A percentile compares a stretch with the other conserved stretches of the same genome.
Conservation (phyloP, 1,140 invertebrate species). For the Gonatopus flavifemur region DNA sequence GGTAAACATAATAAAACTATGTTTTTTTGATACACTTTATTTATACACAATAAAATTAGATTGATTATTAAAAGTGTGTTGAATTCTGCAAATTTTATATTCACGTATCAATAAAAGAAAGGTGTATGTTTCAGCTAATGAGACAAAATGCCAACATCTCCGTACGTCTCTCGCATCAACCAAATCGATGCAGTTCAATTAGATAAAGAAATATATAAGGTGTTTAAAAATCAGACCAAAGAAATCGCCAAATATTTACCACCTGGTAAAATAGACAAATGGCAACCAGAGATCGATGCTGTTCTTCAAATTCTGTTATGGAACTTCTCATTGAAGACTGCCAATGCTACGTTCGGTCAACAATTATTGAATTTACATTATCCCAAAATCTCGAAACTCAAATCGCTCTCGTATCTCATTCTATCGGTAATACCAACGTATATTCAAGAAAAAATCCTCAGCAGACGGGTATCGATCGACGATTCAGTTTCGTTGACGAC, state of each 20-base stretch:
- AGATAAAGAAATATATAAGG: slow-evolving; percentile 50
- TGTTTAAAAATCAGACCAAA: slow-evolving; percentile 38
- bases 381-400: slow-evolving; percentile 35
- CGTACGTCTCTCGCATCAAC: slow-evolving; percentile 51
- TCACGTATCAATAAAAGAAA: too few species aligned
- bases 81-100: too few species aligned
- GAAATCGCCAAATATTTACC: slow-evolving; percentile 39
- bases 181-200: slow-evolving; percentile 52
- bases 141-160: slow-evolving; percentile 27
- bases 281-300: slow-evolving; percentile 48
- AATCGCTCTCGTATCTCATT: slow-evolving; percentile 43
- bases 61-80: too few species aligned
- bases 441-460: slow-evolving; percentile 32
- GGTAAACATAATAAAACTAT: too few species aligned
- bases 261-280: slow-evolving; percentile 38
- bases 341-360: slow-evolving; percentile 51
- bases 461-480: slow-evolving; percentile 8
- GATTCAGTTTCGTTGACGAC: background rate
- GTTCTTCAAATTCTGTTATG: slow-evolving; percentile 45
- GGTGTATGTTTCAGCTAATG: too few species aligned
- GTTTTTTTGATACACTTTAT: too few species aligned
- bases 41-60: too few species aligned
- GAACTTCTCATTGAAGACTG: slow-evolving; percentile 44
- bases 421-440: slow-evolving; percentile 43
- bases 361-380: slow-evolving; percentile 50